Base-by-base conservation (phyloP, 2,888 invertebrate genomes). In the Dolomedes plantarius region DNA sequence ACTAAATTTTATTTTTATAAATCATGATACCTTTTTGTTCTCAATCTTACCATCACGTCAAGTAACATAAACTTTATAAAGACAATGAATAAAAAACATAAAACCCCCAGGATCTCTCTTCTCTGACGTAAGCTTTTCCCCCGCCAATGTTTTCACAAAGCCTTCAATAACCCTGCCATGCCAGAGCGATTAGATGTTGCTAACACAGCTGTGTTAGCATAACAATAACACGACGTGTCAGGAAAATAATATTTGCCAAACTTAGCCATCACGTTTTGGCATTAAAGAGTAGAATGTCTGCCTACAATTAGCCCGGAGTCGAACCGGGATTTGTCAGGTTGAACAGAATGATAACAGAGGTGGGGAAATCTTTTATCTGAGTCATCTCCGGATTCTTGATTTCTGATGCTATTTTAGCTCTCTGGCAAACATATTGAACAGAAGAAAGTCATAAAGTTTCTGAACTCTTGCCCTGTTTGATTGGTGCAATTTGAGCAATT, bases 171-270 rank as follows among this genome's bases (percentile, higher is more conserved):
- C 41, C 28, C 73, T 69, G 32, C 71, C 31, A 36, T 72, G 46
- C 56, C 82, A 71, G 31, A 75, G 56, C 82, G 71, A 82, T 82
- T 82, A 71, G 71, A 75, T 71, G 62, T 32, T 68, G 62, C 75
- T 31, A 83, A 77, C 76, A 72, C 83, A 83, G 83, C 83, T 83
- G 83, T 83, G 83, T 83, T 83, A 83, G 67, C 76, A 83, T 83
- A 83, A 83, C 76, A 83, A 83, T 83, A 83, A 81, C 41, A 74
- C 62, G 50, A 76, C 56, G 46, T 65, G 76, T 76, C 67, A 72
- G 50, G 31, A 50, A 74, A 83, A 82, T 72, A 83, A 83, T 83
- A 83, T 83, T 83, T 83, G 83, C 76, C 72, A 76, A 83, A 83
- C 76, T 77, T 71, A 62, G 50, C 76, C 71, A 76, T 76, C 71